Conservation (phyloP, 2,797 vertebrate species). For the Pangasius djambal region DNA sequence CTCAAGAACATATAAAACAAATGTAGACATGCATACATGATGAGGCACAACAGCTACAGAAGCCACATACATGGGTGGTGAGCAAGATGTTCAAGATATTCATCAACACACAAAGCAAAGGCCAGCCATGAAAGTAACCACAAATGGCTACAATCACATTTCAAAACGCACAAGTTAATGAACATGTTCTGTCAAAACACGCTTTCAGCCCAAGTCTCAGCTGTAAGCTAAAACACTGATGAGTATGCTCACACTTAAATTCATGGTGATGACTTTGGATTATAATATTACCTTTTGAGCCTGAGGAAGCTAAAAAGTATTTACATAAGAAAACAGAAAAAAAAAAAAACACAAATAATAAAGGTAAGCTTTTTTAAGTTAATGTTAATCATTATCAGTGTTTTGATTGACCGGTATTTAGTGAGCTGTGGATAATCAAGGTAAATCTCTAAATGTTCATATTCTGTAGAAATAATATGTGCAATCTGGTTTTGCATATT, state of each 20-base stretch:
- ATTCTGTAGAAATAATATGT: neutral
- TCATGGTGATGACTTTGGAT: constrained; percentile 61
- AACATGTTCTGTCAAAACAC: constrained; percentile 19
- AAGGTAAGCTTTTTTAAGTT: neutral
- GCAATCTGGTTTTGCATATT: neutral
- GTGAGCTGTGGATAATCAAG: neutral
- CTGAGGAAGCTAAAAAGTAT: constrained; percentile 91
- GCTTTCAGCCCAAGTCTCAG: neutral
- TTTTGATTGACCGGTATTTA: neutral
- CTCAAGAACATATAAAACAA: neutral
- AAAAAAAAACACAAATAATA: constrained; percentile 8
- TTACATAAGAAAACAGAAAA: constrained; percentile 56
- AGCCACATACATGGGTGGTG: constrained; percentile 1
- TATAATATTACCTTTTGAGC: constrained; percentile 95
- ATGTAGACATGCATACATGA: constrained; percentile 26
- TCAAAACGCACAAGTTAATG: constrained; percentile 9
- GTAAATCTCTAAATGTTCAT: neutral
- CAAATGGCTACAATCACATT: constrained; percentile 11
- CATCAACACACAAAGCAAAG: constrained; percentile 1
- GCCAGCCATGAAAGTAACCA: neutral
- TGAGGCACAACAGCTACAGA: constrained; percentile 10
- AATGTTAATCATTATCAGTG: neutral
- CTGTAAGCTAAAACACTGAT: constrained; percentile 3
- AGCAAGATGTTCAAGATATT: constrained; percentile 20
- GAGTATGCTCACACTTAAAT: constrained; percentile 23